Evolutionary conservation across 92 coral and sea anemone genomes (phyloP).

Genomic region (Zoanthus solanderi): DNA sequence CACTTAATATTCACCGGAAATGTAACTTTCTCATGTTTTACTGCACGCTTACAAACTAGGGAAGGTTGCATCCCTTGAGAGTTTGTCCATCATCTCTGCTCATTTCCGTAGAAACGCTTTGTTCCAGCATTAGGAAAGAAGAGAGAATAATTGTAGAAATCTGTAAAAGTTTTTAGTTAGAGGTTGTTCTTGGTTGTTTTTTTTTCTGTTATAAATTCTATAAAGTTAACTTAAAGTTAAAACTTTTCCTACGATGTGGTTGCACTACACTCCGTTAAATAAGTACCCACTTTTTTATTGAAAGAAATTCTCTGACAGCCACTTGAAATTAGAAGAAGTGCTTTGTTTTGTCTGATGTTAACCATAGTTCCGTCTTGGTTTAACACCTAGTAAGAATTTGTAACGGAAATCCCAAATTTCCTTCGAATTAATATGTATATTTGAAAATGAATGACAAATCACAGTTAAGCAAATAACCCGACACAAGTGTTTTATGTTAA

Average conservation of each 20-base stretch:
- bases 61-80: neutral
- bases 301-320: conserved; percentile 22
- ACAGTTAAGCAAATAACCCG: neutral
- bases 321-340: neutral
- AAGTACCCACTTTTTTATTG: conserved; percentile 20
- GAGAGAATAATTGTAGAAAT: no score
- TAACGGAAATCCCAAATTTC: conserved; percentile 48
- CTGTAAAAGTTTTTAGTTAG: neutral
- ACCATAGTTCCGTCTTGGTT: conserved; percentile 42
- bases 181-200: neutral
- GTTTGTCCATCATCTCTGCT: neutral
- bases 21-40: neutral
- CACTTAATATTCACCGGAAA: conserved; percentile 3
- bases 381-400: conserved; percentile 22
- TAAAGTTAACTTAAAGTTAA: neutral
- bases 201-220: no score
- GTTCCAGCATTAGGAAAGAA: neutral
- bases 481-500: neutral
- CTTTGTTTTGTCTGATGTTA: neutral
- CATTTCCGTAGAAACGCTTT: neutral
- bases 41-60: neutral
- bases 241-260: neutral
- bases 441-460: neutral
- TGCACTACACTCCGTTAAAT: neutral
- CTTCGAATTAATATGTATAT: neutral